Evolutionary conservation across 2,113 vertebrate species (phyloP), one percentile per base, ranked within the genome.

Genomic region (Muscicapa adusta): DNA sequence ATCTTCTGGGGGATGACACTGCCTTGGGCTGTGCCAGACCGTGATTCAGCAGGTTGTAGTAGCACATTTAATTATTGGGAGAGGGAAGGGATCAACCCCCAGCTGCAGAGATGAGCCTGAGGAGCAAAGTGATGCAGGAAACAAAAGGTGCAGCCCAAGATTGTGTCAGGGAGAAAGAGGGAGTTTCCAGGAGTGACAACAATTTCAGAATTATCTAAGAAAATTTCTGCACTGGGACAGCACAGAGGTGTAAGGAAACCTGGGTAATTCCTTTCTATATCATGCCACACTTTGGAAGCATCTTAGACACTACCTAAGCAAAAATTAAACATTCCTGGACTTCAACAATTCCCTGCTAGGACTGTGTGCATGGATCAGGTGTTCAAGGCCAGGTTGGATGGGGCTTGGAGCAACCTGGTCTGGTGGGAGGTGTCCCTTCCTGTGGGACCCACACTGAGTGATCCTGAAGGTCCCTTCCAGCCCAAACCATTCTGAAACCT

Each of bases 1-100:
- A 80, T 80, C 71, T 89, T 74, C 81, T 48, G 45, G 78, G 78
- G 80, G 89, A 66, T 92, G 60, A 7, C 63, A 40, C 81, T 60
- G 83, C 87, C 93, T 72, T 66, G 5, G 25, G 36, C 79, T 94
- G 90, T 25, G 48, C 92, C 92, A 91, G 70, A 43, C 1, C 0
- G 12, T 93, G 90, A 88, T 91, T 96, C 92, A 96, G 95, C 85
- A 82, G 75, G 78, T 62, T 88, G 77, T 89, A 77, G 82, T 12
- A 58, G 33, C 42, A 33, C 51, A 60, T 94, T 94, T 79, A 61
- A 77, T 47, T 73, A 36, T 76, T 72, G 42, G 1, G 31, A 61
- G 45, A 77, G 50, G 62, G 54, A 16, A 88, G 66, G 42, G 25
- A 85, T 25, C 77, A 6, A 8, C 58, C 26, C 50, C 0, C 0